phyloP scores from a whole-genome alignment of 1,140 invertebrate species.

The Orchesella cincta region DNA sequence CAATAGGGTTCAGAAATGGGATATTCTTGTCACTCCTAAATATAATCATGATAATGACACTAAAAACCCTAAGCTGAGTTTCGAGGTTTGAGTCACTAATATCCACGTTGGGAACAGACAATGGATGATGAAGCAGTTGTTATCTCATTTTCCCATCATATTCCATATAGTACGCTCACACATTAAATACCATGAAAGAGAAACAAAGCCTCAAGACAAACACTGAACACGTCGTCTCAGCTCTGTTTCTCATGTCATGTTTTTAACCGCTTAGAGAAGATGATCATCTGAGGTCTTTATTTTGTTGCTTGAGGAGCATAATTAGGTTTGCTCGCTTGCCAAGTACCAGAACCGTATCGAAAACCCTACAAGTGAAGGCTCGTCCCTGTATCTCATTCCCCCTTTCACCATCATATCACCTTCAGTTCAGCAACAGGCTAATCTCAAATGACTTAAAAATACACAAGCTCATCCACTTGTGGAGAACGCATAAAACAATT shows the following conservation, averaged over 20 bases:
- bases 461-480: background rate
- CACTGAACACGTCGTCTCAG: background rate
- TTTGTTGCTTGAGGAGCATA: background rate
- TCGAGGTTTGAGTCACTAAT: background rate
- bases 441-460: too few relatives aligned
- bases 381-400: background rate
- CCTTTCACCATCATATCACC: too few relatives aligned
- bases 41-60: background rate
- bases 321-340: slow-evolving; percentile 1
- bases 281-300: slow-evolving; percentile 12
- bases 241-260: slow-evolving; percentile 13
- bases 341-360: too few relatives aligned
- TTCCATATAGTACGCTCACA: background rate
- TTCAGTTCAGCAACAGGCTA: too few relatives aligned
- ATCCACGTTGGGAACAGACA: background rate
- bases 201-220: background rate
- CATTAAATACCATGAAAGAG: background rate
- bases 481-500: too few relatives aligned
- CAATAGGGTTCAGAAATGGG: background rate
- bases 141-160: slow-evolving; percentile 6
- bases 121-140: background rate
- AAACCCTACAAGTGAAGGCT: background rate
- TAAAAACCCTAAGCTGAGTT: too few relatives aligned
- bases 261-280: background rate
- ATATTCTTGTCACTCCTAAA: slow-evolving; percentile 1